Percentiles rank a stretch among this genome's conserved stretches.
Conservation (phyloP, 1,140 invertebrate species). For the Aphaenogaster floridana region DNA sequence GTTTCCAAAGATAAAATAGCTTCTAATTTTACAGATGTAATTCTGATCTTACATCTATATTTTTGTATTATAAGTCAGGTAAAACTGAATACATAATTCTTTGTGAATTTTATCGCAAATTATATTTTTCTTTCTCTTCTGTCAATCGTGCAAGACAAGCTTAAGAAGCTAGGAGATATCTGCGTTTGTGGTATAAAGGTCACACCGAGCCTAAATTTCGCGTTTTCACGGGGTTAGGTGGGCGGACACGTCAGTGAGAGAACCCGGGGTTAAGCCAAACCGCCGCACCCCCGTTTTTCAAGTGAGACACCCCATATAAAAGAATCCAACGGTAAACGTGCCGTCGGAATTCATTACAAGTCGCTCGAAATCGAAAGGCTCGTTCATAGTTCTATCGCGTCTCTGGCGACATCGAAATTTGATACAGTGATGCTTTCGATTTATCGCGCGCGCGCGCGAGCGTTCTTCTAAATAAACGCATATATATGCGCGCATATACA, state of each 20-base stretch:
- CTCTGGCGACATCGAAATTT: constrained; percentile 6
- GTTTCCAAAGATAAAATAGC: background rate
- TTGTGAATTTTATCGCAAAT: background rate
- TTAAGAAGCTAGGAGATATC: constrained; percentile 7
- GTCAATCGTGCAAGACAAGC: background rate
- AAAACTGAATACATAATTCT: background rate
- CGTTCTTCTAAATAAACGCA: background rate
- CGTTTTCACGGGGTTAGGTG: constrained; percentile 3
- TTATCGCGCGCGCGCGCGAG: background rate
- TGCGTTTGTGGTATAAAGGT: background rate
- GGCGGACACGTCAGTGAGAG: constrained; percentile 20
- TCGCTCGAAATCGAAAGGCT: constrained; percentile 7
- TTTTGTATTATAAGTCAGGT: background rate
- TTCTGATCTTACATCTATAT: background rate
- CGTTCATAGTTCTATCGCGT: constrained; percentile 11
- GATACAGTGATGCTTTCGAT: constrained; percentile 13
- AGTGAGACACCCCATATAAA: constrained; percentile 33
- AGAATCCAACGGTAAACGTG: constrained; percentile 32
- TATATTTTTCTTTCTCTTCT: background rate
- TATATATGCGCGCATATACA: background rate
- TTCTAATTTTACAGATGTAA: background rate
- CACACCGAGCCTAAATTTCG: constrained; percentile 4
- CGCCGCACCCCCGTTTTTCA: background rate
- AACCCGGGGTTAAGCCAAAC: constrained; percentile 15
- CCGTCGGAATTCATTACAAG: constrained; percentile 44